These are phyloP conservation scores for Cephus spinipes DNA, from an alignment of 2,888 invertebrate species.

Conservation along the genomic window DNA sequence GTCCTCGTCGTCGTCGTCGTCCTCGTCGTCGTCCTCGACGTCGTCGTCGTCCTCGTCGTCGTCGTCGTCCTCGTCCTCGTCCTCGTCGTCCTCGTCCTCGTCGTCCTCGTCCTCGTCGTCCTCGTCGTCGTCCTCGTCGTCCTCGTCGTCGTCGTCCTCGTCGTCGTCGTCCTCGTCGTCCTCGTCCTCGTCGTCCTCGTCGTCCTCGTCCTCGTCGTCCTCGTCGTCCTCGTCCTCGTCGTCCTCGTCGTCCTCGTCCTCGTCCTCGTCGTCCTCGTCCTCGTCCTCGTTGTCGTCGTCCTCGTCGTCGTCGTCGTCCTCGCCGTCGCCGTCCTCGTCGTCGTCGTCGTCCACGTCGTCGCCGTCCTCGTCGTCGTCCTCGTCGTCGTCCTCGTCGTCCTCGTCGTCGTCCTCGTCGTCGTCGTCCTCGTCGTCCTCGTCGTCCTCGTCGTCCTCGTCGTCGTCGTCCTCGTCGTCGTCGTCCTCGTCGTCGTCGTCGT, in stretches of 20 bases:
- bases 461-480: conserved; percentile 34
- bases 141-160: neutral
- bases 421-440: neutral
- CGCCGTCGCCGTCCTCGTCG: too few relatives aligned
- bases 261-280: neutral
- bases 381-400: neutral
- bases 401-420: too few relatives aligned
- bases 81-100: neutral
- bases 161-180: neutral
- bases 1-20: too few relatives aligned
- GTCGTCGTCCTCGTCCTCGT: conserved; percentile 70
- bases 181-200: too few relatives aligned
- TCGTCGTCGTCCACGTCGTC: too few relatives aligned
- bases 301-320: neutral
- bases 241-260: neutral
- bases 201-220: neutral
- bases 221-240: neutral
- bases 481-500: too few relatives aligned
- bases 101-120: too few relatives aligned
- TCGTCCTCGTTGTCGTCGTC: too few relatives aligned
- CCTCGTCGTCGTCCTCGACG: neutral
- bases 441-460: conserved; percentile 68
- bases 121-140: neutral
- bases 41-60: conserved; percentile 73
- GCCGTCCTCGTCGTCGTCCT: too few relatives aligned